phyloP scores from a whole-genome alignment of 2,797 vertebrate genomes.

The Sebastes taczanowskii region DNA sequence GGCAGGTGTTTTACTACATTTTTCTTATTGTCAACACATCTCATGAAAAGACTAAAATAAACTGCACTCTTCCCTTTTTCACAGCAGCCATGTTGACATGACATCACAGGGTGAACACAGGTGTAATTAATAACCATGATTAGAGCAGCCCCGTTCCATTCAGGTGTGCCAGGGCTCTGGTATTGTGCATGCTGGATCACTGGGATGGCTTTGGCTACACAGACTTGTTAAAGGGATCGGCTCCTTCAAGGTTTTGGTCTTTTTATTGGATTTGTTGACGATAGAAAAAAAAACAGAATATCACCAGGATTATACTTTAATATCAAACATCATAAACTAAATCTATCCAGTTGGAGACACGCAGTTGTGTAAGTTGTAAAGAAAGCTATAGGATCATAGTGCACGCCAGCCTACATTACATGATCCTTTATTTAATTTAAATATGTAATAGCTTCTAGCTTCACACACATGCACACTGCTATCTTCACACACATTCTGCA shows the following conservation, averaged over 20 bases:
- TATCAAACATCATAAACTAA: neutral
- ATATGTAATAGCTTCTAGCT: slow-evolving; percentile 18
- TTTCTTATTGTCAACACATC: neutral
- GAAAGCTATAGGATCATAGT: neutral
- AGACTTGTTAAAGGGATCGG: neutral
- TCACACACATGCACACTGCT: slow-evolving; percentile 24
- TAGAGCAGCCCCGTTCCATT: too few relatives aligned
- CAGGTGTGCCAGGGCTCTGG: neutral
- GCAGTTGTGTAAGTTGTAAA: neutral
- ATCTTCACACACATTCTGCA: slow-evolving; percentile 31
- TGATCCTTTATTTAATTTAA: slow-evolving; percentile 17
- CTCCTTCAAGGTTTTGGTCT: neutral
- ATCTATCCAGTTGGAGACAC: neutral
- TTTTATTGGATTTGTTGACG: neutral
- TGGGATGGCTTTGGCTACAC: neutral
- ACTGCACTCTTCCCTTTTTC: neutral
- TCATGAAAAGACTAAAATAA: too few relatives aligned
- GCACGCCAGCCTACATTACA: neutral
- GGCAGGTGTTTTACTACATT: neutral
- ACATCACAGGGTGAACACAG: neutral
- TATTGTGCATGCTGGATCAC: neutral
- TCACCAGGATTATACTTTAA: neutral
- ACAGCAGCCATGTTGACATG: neutral
- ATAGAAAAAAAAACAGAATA: neutral
- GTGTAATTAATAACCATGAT: neutral